Base-by-base conservation (phyloP, 2,113 vertebrate species). In the Entelurus aequoreus region DNA sequence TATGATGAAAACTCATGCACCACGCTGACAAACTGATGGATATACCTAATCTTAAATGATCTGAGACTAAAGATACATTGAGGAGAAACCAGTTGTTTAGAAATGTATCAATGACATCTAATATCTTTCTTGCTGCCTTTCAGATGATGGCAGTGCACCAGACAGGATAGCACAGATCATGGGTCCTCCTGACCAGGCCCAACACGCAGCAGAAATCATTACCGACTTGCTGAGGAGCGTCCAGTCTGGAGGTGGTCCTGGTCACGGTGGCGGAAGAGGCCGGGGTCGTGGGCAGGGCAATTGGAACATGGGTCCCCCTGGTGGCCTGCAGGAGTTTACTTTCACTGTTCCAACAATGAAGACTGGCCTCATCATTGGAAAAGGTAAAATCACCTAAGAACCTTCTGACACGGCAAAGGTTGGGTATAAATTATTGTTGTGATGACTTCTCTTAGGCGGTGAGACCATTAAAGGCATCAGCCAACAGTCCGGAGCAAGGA, bases 381-480 rank as follows among this genome's bases (percentile, higher is more conserved):
- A 99, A 95, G 97, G 97, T 77, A 47, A 63, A 74, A 44, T 58
- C 8, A 44, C n/a, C 6, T 19, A 16, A 8, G 4, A 8, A 8
- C 10, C 51, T 36, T 53, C 10, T 19, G 21, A n/a, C 36, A 40
- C 2, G 5, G 37, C 7, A 5, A 8, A 5, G 37, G 10, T n/a
- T 16, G 40, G n/a, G 15, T 12, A 4, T 11, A 14, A 36, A 5
- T 5, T 19, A 16, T 21, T 3, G 12, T 46, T 46, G 42, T 46
- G n/a, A 57, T 50, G 35, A 48, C 48, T 49, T 50, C 13, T 61
- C 15, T 83, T 71, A 98, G 95, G 96, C 77, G 96, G 96, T 61
- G 96, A 99, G 89, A 99, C 96, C 44, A 98, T 99, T 78, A 99
- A 99, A 78, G 94, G 93, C 71, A 99, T 99, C 88, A 99, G 96